Percentiles rank a stretch among this genome's conserved stretches.
Evolutionary conservation across 2,113 vertebrate species (phyloP).

Genomic region (Terrapene triunguis): DNA sequence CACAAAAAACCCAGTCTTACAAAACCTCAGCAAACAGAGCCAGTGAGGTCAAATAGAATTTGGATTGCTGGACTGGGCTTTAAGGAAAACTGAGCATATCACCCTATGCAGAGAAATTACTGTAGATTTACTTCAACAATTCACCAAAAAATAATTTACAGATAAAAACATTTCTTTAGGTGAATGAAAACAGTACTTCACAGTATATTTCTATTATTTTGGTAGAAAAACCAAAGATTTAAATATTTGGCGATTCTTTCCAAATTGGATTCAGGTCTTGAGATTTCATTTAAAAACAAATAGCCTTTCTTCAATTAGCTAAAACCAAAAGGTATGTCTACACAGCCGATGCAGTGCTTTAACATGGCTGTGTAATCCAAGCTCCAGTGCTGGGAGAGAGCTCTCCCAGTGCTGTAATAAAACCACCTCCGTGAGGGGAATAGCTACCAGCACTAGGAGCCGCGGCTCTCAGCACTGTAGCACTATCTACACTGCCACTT

Average conservation of each 20-base stretch:
- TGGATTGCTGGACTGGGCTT: background rate
- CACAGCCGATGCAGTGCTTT: too few species aligned
- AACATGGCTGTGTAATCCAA: too few species aligned
- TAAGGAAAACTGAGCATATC: background rate
- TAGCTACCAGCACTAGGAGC: too few species aligned
- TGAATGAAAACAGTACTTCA: background rate
- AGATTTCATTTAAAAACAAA: background rate
- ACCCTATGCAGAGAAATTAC: background rate
- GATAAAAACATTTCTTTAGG: background rate
- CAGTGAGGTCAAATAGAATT: background rate
- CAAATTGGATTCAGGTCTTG: background rate
- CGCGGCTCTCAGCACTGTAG: too few species aligned
- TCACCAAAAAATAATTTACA: background rate
- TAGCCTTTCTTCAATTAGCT: background rate
- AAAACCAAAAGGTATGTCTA: background rate
- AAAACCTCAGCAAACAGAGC: background rate
- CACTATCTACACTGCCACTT: too few species aligned
- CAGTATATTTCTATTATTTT: background rate
- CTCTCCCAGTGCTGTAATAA: too few species aligned
- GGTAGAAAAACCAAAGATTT: background rate
- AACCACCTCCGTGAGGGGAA: too few species aligned
- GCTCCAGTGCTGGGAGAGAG: too few species aligned
- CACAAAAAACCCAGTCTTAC: background rate
- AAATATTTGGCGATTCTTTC: fast-evolving
- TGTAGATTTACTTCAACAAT: background rate